Evolutionary conservation across 2,888 invertebrate genomes (phyloP).

Genomic region (Emmelina monodactyla): DNA sequence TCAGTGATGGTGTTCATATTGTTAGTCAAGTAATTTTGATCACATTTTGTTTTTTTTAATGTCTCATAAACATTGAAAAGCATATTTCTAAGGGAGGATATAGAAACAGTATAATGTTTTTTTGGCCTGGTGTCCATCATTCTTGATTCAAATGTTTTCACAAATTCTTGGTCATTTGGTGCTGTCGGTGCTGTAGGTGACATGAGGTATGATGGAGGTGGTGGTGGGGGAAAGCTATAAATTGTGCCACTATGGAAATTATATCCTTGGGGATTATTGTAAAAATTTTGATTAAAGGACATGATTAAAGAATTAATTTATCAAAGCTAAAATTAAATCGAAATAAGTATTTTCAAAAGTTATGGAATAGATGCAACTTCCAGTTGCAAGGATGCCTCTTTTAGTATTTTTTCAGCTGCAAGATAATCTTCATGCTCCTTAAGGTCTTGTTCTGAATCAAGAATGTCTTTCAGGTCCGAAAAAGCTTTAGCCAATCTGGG

Average conservation of each 20-base stretch:
- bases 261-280: conserved; percentile 35
- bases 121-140: conserved; percentile 8
- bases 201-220: conserved; percentile 25
- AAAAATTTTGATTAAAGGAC: conserved; percentile 43
- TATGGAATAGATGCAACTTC: conserved; percentile 36
- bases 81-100: too few relatives aligned
- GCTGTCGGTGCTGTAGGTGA: conserved; percentile 19
- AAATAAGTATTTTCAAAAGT: conserved; percentile 16
- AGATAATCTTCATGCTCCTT: conserved; percentile 75
- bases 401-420: conserved; percentile 71
- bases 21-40: conserved; percentile 43
- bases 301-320: conserved; percentile 40
- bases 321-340: conserved; percentile 23
- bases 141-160: conserved; percentile 28
- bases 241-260: conserved; percentile 41
- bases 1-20: conserved; percentile 51
- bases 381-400: conserved; percentile 70
- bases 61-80: conserved; percentile 21
- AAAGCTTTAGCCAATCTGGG: conserved; percentile 73
- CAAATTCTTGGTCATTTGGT: conserved; percentile 16
- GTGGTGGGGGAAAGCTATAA: conserved; percentile 20
- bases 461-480: conserved; percentile 75
- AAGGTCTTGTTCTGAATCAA: conserved; percentile 81
- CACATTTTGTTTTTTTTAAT: conserved; percentile 27
- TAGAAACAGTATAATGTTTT: too few relatives aligned